Base-by-base conservation (phyloP, 37 sponge, comb jelly and placozoan genomes). In the Sycon ciliatum region DNA sequence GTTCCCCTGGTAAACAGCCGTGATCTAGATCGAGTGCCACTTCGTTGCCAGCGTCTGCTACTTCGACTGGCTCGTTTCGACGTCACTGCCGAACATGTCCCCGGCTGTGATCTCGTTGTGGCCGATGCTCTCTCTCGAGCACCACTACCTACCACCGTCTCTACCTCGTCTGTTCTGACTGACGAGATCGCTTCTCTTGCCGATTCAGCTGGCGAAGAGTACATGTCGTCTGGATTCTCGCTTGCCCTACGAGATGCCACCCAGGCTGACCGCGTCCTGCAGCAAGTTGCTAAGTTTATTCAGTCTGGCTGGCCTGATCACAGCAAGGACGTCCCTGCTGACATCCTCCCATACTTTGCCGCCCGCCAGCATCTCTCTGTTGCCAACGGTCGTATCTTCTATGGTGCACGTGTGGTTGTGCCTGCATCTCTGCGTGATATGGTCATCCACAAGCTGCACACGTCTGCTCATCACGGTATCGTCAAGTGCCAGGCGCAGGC, bases 41-140 rank as follows among this genome's bases (percentile, higher is more conserved):
- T 65, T n/a, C 33, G 68, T 28, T 57, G 76, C 28, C 83, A 76
- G 68, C 55, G 77, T 27, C 77, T 77, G 29, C 58, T 68, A 22
- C 28, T 82, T 32, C 72, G 73, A 1, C 11, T 82, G 73, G 67
- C 77, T 73, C 32, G 78, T 26, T 82, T 66, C 68, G 23, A 71
- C 11, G 76, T 72, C 52, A 71, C 73, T 23, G 77, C 77, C 23
- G 49, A 56, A 1, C 78, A 82, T 49, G 73, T 82, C 1, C 73
- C 78, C 28, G 83, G 83, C 1, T 74, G 74, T 42, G 74, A 80
- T 0, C 42, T 80, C 6, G 24, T 16, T 23, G 72, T 72, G 30
- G 83, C 83, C 32, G 78, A 83, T 58, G 27, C 71, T 7, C 67
- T 82, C 1, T 82, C 83, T 22, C 32, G n/a, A n/a, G n/a, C n/a